Conservation (phyloP, 2,113 vertebrate species). For the Psittacara wagleri region DNA sequence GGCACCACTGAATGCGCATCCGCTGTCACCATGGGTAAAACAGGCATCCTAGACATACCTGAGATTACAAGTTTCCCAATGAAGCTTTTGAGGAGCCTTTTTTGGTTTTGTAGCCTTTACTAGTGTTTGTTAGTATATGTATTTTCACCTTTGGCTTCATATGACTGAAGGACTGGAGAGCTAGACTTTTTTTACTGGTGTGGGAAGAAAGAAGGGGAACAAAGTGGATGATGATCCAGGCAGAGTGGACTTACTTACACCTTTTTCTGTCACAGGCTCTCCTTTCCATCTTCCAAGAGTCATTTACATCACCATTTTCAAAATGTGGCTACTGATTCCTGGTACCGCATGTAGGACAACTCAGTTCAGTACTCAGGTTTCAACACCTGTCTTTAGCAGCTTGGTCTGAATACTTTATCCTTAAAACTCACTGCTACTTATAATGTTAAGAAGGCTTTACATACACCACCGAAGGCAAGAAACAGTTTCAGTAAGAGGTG, state of each 20-base stretch:
- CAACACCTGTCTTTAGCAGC: not conserved
- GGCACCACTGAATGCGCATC: not conserved
- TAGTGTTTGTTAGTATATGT: not conserved
- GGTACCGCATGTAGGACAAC: not conserved
- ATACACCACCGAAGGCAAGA: not conserved
- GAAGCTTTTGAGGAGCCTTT: not conserved
- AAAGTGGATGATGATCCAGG: not conserved
- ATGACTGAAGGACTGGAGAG: not conserved
- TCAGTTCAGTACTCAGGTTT: not conserved
- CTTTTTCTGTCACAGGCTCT: not conserved
- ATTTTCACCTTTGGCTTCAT: not conserved
- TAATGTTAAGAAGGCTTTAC: not conserved
- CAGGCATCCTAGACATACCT: rapidly evolving
- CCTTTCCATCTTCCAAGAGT: slow-evolving; percentile 5
- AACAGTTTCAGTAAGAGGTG: not conserved
- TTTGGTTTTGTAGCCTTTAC: not conserved
- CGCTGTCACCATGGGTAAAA: rapidly evolving
- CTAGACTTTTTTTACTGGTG: not conserved
- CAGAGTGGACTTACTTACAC: not conserved
- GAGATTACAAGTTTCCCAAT: not conserved
- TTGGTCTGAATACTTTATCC: not conserved
- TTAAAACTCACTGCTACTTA: not conserved
- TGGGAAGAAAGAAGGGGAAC: not conserved
- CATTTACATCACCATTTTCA: not conserved
- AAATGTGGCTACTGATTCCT: not conserved